Conservation (phyloP, 2,113 vertebrate genomes). For the Platycercus adscitus region DNA sequence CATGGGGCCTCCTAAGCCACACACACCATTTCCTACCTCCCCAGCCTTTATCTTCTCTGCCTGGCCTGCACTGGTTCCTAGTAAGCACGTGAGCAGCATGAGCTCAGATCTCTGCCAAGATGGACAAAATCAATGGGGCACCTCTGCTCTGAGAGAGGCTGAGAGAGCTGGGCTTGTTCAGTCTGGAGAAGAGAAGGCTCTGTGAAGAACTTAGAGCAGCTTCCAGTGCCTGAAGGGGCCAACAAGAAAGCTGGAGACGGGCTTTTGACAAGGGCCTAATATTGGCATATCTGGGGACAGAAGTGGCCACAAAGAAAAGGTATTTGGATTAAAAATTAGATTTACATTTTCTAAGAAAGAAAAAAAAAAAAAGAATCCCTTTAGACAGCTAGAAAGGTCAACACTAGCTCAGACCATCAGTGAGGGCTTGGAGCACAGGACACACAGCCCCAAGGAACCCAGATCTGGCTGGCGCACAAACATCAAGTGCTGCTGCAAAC, state of each 20-base stretch:
- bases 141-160: not conserved
- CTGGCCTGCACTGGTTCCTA: not conserved
- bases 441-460: not conserved
- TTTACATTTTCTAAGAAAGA: not conserved
- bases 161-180: not conserved
- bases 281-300: not conserved
- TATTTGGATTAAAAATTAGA: not conserved
- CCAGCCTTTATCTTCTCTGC: not conserved
- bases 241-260: not conserved
- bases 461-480: not conserved
- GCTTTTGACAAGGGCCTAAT: not conserved
- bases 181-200: not conserved
- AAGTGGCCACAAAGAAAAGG: not conserved
- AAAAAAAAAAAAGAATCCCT: not conserved
- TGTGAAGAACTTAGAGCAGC: not conserved
- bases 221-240: not conserved
- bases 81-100: not conserved
- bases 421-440: not conserved
- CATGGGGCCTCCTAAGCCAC: rapidly evolving
- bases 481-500: not conserved
- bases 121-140: not conserved
- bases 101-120: not conserved
- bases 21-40: not conserved
- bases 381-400: not conserved
- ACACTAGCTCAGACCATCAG: not conserved